Conservation (phyloP, 2,888 invertebrate species). For the Dolomedes plantarius region DNA sequence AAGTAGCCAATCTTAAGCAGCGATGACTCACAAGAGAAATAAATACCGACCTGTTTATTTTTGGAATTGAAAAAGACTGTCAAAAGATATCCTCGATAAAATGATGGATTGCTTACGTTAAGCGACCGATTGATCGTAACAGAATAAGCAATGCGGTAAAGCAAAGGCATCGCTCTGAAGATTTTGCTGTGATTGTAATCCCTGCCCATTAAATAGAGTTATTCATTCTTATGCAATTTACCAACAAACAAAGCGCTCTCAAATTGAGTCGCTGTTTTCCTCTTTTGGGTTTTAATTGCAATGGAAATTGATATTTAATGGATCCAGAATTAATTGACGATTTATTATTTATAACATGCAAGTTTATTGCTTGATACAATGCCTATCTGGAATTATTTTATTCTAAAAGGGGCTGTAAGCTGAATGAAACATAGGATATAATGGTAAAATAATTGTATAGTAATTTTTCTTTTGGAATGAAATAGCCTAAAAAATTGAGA, state of each 20-base stretch:
- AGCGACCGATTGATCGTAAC: neutral
- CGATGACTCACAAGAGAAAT: neutral
- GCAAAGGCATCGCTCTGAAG: neutral
- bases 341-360: too few species aligned
- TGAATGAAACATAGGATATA: too few species aligned
- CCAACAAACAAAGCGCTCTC: neutral
- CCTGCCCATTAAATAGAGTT: neutral
- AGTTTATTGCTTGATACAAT: too few species aligned
- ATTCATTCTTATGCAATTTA: neutral
- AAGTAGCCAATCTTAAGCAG: neutral
- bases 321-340: neutral
- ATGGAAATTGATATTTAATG: neutral
- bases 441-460: too few species aligned
- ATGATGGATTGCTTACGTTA: slow-evolving; percentile 19
- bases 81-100: neutral
- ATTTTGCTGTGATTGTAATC: neutral
- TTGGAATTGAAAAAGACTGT: neutral
- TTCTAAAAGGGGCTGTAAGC: too few species aligned
- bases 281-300: neutral
- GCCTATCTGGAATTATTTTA: too few species aligned
- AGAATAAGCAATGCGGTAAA: neutral
- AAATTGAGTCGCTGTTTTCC: neutral
- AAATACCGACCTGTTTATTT: slow-evolving; percentile 5
- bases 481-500: too few species aligned
- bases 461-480: too few species aligned